These are phyloP conservation scores for Malacoraja senta DNA, from an alignment of 2,797 vertebrate species.

Conservation along the genomic window DNA sequence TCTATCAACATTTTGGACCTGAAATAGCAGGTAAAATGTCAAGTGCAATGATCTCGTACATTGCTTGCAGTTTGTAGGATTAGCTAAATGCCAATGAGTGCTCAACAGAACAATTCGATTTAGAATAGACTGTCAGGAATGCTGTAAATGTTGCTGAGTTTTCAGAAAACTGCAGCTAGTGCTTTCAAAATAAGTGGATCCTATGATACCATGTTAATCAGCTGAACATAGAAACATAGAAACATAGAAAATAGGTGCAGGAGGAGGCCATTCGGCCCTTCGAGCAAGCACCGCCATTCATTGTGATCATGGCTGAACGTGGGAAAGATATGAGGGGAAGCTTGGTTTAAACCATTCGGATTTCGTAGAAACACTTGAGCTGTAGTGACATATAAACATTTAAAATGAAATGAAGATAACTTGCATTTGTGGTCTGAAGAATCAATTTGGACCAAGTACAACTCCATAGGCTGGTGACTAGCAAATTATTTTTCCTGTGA, in stretches of 20 bases:
- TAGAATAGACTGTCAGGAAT: background rate
- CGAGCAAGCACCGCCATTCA: too few species aligned
- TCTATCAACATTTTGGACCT: background rate
- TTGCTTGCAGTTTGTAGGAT: background rate
- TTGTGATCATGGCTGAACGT: too few species aligned
- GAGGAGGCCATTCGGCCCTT: too few species aligned
- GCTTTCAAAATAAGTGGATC: background rate
- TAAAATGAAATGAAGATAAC: background rate
- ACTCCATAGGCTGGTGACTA: background rate
- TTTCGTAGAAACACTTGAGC: background rate
- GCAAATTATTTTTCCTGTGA: background rate
- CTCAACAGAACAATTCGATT: background rate
- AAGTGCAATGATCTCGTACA: conserved; percentile 8
- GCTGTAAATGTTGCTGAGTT: background rate
- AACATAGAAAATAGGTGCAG: too few species aligned
- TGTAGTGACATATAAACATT: background rate
- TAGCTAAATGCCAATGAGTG: background rate
- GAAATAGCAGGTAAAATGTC: background rate
- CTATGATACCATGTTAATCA: background rate
- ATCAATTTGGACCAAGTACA: background rate
- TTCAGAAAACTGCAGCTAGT: background rate
- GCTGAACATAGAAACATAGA: too few species aligned
- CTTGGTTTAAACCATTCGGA: background rate
- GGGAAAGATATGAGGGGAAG: background rate
- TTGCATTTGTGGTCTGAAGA: background rate